Evolutionary conservation across 2,797 vertebrate species (phyloP).

Genomic region (Poecilia velifera): DNA sequence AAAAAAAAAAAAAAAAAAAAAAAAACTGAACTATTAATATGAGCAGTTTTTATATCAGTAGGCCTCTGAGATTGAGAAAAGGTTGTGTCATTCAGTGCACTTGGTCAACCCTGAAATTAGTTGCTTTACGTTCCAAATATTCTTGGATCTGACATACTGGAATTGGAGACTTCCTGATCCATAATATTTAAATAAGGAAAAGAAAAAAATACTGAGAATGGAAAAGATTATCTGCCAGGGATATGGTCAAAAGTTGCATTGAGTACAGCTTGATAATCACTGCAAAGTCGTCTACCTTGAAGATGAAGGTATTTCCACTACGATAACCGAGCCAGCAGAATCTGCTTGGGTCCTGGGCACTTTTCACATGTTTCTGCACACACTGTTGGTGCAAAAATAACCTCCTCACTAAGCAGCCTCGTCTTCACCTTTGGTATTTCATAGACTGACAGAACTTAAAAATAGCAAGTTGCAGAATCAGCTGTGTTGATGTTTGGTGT

Average conservation of each 20-base stretch:
- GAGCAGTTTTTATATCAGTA: not conserved
- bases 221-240: constrained; percentile 7
- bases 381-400: not conserved
- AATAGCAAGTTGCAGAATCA: not conserved
- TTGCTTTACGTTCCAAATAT: constrained; percentile 21
- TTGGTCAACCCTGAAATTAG: constrained; percentile 53
- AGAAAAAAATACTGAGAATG: constrained; percentile 6
- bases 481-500: constrained; percentile 3
- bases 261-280: not conserved
- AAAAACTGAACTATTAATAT: not conserved
- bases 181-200: constrained; percentile 27
- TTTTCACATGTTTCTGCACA: not conserved
- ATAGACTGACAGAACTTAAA: not conserved
- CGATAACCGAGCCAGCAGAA: not conserved
- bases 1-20: not conserved
- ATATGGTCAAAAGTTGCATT: not conserved
- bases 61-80: constrained; percentile 20
- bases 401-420: not conserved
- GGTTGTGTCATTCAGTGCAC: constrained; percentile 31
- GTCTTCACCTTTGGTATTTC: constrained; percentile 4
- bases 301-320: not conserved
- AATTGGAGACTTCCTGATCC: constrained; percentile 21
- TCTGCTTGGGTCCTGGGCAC: not conserved
- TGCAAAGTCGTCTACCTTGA: constrained; percentile 6
- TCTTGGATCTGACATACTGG: not conserved